Conservation (phyloP, 1,140 invertebrate genomes). For the Medauroidea extradentata region DNA sequence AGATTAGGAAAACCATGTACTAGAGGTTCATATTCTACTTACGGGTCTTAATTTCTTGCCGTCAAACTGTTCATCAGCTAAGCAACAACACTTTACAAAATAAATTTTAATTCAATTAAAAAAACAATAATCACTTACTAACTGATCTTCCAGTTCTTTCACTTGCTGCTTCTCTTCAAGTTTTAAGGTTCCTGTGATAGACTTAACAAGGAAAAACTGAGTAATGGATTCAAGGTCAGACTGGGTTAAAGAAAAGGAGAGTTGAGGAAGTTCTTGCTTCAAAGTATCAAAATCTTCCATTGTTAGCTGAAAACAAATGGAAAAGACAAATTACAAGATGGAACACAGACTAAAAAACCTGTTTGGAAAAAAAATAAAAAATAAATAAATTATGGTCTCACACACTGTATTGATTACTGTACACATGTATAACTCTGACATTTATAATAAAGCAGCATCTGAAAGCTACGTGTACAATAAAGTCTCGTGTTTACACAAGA, state of each 20-base stretch:
- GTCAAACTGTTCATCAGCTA: too few species aligned
- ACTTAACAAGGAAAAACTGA: conserved; percentile 56
- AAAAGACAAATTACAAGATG: too few species aligned
- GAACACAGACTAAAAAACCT: too few species aligned
- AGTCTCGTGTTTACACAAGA: too few species aligned
- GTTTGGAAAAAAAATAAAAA: too few species aligned
- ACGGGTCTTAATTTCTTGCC: background rate
- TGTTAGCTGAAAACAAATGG: conserved; percentile 44
- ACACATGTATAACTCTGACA: too few species aligned
- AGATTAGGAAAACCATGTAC: background rate
- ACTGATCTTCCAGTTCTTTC: conserved; percentile 26
- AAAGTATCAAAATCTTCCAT: conserved; percentile 64
- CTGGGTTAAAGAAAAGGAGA: conserved; percentile 50
- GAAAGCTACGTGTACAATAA: too few species aligned
- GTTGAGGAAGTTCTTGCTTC: conserved; percentile 56
- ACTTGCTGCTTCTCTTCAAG: conserved; percentile 36
- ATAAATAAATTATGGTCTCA: too few species aligned
- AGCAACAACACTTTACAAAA: too few species aligned
- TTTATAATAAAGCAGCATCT: too few species aligned
- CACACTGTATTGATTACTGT: too few species aligned
- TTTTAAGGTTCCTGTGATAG: background rate
- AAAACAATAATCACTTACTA: background rate
- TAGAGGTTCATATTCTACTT: background rate
- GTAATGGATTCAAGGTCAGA: conserved; percentile 62
- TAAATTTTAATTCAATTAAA: background rate